Evolutionary conservation across 2,113 vertebrate genomes (phyloP).

Genomic region (Muntiacus reevesi): DNA sequence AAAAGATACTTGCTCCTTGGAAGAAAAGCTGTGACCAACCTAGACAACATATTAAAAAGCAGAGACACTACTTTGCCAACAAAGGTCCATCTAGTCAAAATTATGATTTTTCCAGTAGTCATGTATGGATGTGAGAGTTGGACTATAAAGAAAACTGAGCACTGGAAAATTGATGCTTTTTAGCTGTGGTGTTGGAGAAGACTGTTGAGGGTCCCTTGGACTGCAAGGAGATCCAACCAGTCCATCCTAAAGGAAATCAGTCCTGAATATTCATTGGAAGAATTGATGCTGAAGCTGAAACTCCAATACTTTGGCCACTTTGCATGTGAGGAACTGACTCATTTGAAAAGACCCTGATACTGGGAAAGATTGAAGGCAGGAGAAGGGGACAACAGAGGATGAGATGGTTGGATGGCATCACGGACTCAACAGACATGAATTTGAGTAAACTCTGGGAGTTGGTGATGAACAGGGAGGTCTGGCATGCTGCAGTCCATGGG

Average conservation of each 20-base stretch:
- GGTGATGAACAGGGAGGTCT: neutral
- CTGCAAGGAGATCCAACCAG: neutral
- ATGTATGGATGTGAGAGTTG: neutral
- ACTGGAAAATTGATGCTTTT: neutral
- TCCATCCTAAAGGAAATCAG: neutral
- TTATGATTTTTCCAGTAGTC: neutral
- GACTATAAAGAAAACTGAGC: neutral
- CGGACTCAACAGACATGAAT: neutral
- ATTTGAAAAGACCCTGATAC: neutral
- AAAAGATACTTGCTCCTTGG: neutral
- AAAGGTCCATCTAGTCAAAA: neutral
- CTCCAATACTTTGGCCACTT: neutral
- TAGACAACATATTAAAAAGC: neutral
- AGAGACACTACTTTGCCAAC: neutral
- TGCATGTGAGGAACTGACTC: neutral
- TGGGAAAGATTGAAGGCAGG: neutral
- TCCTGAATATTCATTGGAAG: neutral
- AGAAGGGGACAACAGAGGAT: neutral
- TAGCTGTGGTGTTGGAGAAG: neutral
- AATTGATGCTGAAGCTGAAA: neutral
- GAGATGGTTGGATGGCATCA: neutral
- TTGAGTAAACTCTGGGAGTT: neutral
- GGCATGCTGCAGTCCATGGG: neutral
- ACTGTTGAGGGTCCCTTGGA: neutral
- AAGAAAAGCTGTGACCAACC: neutral